phyloP scores from a whole-genome alignment of 2,113 vertebrate species.

The Cryptotis parvus region DNA sequence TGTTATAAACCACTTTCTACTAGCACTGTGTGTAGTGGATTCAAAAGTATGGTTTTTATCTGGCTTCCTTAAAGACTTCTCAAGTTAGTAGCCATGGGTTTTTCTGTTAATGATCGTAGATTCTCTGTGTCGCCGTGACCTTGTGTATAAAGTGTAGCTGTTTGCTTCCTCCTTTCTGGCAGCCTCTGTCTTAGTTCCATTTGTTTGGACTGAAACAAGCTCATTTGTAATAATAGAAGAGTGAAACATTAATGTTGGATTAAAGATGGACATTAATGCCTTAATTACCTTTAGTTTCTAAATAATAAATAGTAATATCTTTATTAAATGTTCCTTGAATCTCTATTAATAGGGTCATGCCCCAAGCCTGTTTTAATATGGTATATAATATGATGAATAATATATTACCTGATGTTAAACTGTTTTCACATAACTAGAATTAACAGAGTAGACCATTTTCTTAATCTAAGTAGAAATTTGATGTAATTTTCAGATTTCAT shows the following conservation, averaged over 20 bases:
- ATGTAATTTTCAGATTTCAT: slow-evolving; percentile 31
- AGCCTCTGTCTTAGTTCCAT: not conserved
- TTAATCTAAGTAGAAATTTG: slow-evolving; percentile 37
- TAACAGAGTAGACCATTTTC: not conserved
- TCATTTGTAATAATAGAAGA: not conserved
- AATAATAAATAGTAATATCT: not conserved
- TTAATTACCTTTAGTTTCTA: not conserved
- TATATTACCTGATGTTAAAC: not conserved
- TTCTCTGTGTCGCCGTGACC: not conserved
- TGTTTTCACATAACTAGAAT: not conserved
- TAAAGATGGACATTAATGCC: not conserved
- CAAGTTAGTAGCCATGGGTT: not conserved
- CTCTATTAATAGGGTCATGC: not conserved
- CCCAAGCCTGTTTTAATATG: slow-evolving; percentile 10
- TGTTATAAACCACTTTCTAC: not conserved
- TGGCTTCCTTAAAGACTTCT: not conserved
- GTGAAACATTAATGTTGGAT: not conserved
- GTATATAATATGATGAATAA: not conserved
- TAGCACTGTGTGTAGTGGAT: not conserved
- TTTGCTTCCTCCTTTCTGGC: not conserved
- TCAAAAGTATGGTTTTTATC: not conserved
- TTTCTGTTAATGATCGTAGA: not conserved
- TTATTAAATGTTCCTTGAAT: not conserved
- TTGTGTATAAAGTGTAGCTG: not conserved
- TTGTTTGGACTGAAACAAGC: not conserved